These are phyloP conservation scores for Allygus modestus DNA, from an alignment of 2,888 invertebrate species.

Conservation along the genomic window DNA sequence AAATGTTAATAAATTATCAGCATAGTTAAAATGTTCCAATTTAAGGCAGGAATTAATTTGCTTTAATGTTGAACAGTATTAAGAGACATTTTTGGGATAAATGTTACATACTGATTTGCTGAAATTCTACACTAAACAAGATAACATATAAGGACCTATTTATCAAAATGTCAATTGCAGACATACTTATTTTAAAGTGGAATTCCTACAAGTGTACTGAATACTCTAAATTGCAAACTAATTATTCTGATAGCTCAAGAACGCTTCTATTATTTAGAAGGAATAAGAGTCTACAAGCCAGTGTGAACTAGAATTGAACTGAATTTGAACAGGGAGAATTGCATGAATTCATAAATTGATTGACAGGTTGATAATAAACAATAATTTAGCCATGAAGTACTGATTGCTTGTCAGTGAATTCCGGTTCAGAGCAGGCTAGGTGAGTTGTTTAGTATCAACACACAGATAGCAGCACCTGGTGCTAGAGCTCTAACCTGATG, in stretches of 20 bases:
- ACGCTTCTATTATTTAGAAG: not conserved
- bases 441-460: conserved; percentile 4
- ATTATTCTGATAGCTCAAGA: conserved; percentile 3
- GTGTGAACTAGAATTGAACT: not conserved
- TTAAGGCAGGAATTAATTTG: no score
- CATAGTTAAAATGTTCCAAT: no score
- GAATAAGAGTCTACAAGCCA: not conserved
- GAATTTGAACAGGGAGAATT: not conserved
- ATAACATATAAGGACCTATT: no score
- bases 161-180: no score
- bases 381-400: not conserved
- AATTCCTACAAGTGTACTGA: not conserved
- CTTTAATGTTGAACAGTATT: no score
- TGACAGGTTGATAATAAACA: not conserved
- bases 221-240: not conserved
- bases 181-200: not conserved
- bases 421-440: not conserved
- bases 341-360: not conserved
- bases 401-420: not conserved
- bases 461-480: not conserved
- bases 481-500: not conserved
- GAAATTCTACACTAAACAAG: no score
- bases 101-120: no score
- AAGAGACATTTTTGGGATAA: no score
- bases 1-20: no score